Percentiles rank a stretch among this genome's conserved stretches.
Conservation (phyloP, 2,888 invertebrate species). For the Cheilosia pagana region DNA sequence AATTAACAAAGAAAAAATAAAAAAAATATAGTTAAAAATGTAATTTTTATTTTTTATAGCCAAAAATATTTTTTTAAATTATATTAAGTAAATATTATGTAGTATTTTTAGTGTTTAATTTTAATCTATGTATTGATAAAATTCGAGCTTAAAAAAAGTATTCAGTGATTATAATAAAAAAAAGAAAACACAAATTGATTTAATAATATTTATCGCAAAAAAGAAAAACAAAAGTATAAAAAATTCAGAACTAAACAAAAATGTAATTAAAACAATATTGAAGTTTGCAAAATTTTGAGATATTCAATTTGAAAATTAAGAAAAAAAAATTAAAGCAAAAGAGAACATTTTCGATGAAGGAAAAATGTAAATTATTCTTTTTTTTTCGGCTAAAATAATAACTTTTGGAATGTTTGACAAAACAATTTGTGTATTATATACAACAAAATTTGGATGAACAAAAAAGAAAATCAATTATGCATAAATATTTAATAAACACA, state of each 20-base stretch:
- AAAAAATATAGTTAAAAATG: slow-evolving; percentile 76
- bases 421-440: slow-evolving; percentile 69
- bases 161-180: slow-evolving; percentile 64
- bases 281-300: slow-evolving; percentile 57
- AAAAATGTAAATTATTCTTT: slow-evolving; percentile 44
- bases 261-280: slow-evolving; percentile 9
- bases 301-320: slow-evolving; percentile 31
- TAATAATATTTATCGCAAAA: slow-evolving; percentile 77
- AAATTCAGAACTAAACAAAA: slow-evolving; percentile 24
- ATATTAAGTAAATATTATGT: slow-evolving; percentile 76
- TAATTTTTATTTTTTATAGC: slow-evolving; percentile 79
- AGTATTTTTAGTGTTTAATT: slow-evolving; percentile 76
- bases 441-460: slow-evolving; percentile 64
- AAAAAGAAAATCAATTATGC: slow-evolving; percentile 58
- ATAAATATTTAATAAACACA: slow-evolving; percentile 73
- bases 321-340: slow-evolving; percentile 14
- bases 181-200: slow-evolving; percentile 79
- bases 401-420: slow-evolving; percentile 59
- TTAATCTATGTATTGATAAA: slow-evolving; percentile 72
- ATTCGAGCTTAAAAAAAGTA: slow-evolving; percentile 75
- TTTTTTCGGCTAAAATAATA: slow-evolving; percentile 45
- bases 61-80: slow-evolving; percentile 78
- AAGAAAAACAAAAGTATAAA: slow-evolving; percentile 19
- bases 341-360: slow-evolving; percentile 42
- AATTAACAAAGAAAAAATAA: slow-evolving; percentile 67